Evolutionary conservation across 2,888 invertebrate species (phyloP).

Genomic region (Brachylomia viminalis): DNA sequence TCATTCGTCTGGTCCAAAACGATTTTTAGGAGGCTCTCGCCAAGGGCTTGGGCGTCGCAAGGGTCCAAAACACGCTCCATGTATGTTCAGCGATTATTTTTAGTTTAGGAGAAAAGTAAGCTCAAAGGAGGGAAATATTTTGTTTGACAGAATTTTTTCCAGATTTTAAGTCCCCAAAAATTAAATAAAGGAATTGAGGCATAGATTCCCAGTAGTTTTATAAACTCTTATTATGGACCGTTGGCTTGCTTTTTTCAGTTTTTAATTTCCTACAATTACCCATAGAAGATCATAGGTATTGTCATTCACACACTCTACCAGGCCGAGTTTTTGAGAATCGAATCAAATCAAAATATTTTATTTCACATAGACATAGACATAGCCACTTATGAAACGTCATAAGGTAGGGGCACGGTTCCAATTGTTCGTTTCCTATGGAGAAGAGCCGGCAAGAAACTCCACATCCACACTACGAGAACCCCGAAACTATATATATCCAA

Average conservation of each 20-base stretch:
- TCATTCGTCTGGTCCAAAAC: background rate
- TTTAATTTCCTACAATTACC: background rate
- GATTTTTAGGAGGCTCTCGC: background rate
- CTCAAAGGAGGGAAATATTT: background rate
- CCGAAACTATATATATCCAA: background rate
- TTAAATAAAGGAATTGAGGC: background rate
- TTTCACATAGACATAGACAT: no score
- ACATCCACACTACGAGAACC: no score
- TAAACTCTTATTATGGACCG: no score
- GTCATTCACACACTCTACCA: background rate
- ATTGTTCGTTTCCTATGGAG: no score
- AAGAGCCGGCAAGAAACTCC: no score
- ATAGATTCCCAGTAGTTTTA: background rate
- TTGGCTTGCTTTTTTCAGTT: background rate
- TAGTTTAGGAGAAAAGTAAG: background rate
- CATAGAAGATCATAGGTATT: background rate
- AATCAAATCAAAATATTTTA: no score
- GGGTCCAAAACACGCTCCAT: background rate
- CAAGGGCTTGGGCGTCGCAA: background rate
- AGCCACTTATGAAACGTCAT: no score
- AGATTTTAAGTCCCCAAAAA: no score
- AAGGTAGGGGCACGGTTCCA: no score
- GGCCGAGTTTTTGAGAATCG: background rate
- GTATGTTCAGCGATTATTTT: background rate
- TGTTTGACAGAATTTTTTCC: background rate